Evolutionary conservation across 2,888 invertebrate genomes (phyloP).

Genomic region (Stratiomys singularior): DNA sequence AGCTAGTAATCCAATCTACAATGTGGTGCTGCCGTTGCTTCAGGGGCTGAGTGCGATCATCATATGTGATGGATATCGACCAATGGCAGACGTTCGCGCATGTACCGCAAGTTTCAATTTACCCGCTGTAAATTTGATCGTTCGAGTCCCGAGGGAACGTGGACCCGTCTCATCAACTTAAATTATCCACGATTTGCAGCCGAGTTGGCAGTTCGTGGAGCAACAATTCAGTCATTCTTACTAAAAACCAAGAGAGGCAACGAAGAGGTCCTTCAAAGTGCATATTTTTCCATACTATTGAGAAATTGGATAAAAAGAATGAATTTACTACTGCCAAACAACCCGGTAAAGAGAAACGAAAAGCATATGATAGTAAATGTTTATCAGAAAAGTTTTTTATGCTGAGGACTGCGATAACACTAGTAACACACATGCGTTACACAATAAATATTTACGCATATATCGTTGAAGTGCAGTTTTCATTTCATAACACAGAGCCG

Average conservation of each 20-base stretch:
- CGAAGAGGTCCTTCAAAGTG: no score
- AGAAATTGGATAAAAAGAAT: no score
- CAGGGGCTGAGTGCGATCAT: neutral
- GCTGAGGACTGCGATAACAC: neutral
- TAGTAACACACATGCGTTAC: neutral
- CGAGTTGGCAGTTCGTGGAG: no score
- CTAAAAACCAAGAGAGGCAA: no score
- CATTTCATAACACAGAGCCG: neutral
- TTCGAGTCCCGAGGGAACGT: constrained; percentile 4
- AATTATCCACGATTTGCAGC: no score
- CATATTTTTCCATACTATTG: no score
- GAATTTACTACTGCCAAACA: no score
- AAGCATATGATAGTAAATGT: no score
- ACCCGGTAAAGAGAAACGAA: no score
- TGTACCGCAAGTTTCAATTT: constrained; percentile 39
- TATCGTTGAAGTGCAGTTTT: neutral
- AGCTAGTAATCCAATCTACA: constrained; percentile 33
- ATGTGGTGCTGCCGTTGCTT: neutral
- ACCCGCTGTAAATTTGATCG: neutral
- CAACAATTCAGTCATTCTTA: no score
- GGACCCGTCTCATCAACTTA: neutral
- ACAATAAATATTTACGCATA: neutral
- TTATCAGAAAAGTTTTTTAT: no score
- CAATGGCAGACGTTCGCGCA: neutral
- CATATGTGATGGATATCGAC: constrained; percentile 16